Evolutionary conservation across 2,888 invertebrate genomes (phyloP).

Genomic region (Drosophila diplacantha): DNA sequence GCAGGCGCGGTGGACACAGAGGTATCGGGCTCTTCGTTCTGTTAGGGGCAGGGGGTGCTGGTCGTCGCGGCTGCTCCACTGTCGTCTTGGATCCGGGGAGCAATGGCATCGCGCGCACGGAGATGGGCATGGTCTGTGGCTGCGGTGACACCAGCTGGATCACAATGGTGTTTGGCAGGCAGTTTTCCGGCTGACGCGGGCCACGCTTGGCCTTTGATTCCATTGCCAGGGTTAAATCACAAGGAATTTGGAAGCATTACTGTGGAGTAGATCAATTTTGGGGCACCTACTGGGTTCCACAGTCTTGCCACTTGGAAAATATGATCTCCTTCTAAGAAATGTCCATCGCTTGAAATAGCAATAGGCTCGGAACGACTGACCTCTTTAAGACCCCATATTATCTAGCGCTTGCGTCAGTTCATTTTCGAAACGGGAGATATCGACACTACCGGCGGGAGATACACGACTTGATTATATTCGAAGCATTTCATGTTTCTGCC

Average conservation of each 20-base stretch:
- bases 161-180: constrained; percentile 9
- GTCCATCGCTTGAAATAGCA: not conserved
- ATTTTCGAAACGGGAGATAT: constrained; percentile 11
- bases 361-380: not conserved
- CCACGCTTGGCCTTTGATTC: constrained; percentile 1
- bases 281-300: not conserved
- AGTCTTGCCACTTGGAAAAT: not conserved
- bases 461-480: constrained; percentile 50
- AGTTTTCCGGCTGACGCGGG: not conserved
- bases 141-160: constrained; percentile 6
- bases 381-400: constrained; percentile 7
- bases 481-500: constrained; percentile 43
- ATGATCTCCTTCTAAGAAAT: not conserved
- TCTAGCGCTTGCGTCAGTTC: constrained; percentile 16
- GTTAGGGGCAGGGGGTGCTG: no score
- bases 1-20: not conserved
- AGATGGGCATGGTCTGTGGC: not conserved
- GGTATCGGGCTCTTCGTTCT: not conserved
- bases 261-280: not conserved
- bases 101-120: constrained; percentile 5
- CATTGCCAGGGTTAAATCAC: constrained; percentile 5
- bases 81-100: not conserved
- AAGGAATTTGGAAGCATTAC: constrained; percentile 13
- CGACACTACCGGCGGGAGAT: constrained; percentile 35
- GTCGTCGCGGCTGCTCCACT: not conserved